Percentiles rank a stretch among this genome's conserved stretches.
phyloP scores from a whole-genome alignment of 2,113 vertebrate species.

The Smithornis capensis region DNA sequence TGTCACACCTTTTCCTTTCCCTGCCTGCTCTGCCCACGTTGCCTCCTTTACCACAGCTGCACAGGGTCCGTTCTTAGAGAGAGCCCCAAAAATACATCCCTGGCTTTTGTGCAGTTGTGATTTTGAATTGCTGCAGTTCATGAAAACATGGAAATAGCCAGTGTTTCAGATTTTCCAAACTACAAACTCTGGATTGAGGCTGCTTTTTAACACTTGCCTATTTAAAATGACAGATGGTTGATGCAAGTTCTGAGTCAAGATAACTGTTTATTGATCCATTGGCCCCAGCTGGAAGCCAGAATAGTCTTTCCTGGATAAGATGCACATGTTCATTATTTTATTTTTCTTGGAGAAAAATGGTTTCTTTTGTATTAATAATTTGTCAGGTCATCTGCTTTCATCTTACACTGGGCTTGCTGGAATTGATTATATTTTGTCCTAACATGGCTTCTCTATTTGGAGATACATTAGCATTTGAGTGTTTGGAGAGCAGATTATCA shows the following conservation, averaged over 20 bases:
- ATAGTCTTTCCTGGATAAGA: not conserved
- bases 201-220: not conserved
- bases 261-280: slow-evolving; percentile 10
- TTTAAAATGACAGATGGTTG: not conserved
- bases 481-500: not conserved
- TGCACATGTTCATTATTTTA: not conserved
- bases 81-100: not conserved
- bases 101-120: not conserved
- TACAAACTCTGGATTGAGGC: not conserved
- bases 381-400: not conserved
- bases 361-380: slow-evolving; percentile 21
- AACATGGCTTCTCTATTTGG: not conserved
- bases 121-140: not conserved
- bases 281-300: not conserved
- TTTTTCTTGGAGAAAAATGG: not conserved
- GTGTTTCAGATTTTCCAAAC: not conserved
- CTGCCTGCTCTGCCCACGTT: not conserved
- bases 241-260: not conserved
- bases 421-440: not conserved
- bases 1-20: not conserved
- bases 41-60: not conserved
- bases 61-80: not conserved
- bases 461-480: not conserved
- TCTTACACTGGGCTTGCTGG: not conserved
- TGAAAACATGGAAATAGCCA: not conserved